Conservation (phyloP, 2,797 vertebrate genomes). For the Thunnus albacares region DNA sequence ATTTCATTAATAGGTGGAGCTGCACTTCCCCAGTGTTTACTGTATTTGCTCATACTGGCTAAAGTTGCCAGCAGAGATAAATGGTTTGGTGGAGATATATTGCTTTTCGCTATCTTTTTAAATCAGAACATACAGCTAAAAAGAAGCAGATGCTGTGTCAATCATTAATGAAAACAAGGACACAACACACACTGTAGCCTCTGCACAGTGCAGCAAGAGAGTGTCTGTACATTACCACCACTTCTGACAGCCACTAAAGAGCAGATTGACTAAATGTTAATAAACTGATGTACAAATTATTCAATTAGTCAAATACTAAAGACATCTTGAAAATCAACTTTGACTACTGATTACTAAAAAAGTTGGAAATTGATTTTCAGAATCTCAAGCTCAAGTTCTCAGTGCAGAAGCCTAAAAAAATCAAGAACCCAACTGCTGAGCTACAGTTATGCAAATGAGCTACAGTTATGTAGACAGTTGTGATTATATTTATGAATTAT, state of each 20-base stretch:
- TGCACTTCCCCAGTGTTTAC: background rate
- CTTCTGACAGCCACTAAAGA: background rate
- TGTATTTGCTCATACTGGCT: background rate
- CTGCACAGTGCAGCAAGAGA: background rate
- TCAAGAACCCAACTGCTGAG: no score
- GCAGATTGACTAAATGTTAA: background rate
- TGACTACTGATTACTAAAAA: no score
- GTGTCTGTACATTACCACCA: background rate
- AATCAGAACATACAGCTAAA: background rate
- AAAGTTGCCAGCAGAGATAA: background rate
- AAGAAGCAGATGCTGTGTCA: background rate
- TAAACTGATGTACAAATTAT: background rate
- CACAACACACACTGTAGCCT: background rate
- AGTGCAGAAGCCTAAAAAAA: no score
- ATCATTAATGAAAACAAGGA: conserved; percentile 32
- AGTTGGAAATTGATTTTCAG: no score
- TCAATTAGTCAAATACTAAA: background rate
- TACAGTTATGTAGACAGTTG: no score
- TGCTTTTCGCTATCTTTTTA: background rate
- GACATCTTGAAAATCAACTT: no score
- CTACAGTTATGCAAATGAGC: no score
- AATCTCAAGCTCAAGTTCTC: no score
- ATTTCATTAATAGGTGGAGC: background rate
- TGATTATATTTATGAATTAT: no score
- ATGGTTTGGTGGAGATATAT: no score